These are phyloP conservation scores for Xenopus laevis DNA, from an alignment of 2,113 vertebrate species.

Conservation along the genomic window DNA sequence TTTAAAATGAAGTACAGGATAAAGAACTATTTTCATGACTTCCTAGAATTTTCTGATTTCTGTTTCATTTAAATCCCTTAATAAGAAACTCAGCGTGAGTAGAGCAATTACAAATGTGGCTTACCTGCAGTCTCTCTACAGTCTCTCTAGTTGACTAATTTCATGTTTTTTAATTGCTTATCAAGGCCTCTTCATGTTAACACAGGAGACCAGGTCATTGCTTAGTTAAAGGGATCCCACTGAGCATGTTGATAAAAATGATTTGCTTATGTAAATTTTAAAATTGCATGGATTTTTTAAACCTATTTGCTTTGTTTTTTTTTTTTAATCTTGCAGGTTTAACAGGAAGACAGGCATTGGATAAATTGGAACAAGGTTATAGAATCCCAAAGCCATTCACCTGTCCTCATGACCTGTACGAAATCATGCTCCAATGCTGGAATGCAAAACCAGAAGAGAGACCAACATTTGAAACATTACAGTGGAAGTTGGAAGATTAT, in stretches of 20 bases:
- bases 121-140: constrained; percentile 26
- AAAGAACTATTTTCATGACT: too few relatives aligned
- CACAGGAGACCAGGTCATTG: constrained; percentile 12
- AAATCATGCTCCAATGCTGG: constrained; percentile 87
- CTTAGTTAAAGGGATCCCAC: constrained; percentile 21
- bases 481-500: constrained; percentile 73
- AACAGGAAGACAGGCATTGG: constrained; percentile 75
- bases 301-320: background rate
- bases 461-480: constrained; percentile 81
- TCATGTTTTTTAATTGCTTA: constrained; percentile 37
- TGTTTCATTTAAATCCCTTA: constrained; percentile 21
- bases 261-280: constrained; percentile 24
- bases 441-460: constrained; percentile 52
- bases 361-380: constrained; percentile 70
- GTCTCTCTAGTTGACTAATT: constrained; percentile 20
- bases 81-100: constrained; percentile 36
- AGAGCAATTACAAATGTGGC: constrained; percentile 21
- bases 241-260: constrained; percentile 2
- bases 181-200: constrained; percentile 31
- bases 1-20: too few relatives aligned
- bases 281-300: constrained; percentile 2
- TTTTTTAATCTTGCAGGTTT: constrained; percentile 61
- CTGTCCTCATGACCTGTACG: constrained; percentile 72
- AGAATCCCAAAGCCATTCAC: constrained; percentile 69
- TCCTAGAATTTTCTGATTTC: too few relatives aligned